A percentile compares a stretch with the other conserved stretches of the same genome.
Conservation (phyloP, 2,888 invertebrate species). For the Rhorus exstirpatorius region DNA sequence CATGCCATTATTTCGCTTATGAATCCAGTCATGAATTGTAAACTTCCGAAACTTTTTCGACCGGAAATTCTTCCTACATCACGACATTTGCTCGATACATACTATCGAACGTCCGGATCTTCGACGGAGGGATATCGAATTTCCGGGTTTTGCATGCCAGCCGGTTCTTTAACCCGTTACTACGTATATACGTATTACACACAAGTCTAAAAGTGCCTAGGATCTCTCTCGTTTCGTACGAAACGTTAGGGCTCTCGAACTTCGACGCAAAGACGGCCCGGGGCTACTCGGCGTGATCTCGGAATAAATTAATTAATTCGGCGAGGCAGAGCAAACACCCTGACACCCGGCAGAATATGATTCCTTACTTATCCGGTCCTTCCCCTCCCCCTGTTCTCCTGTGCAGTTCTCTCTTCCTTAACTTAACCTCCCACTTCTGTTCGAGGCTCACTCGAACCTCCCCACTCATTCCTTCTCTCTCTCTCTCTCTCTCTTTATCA, state of each 20-base stretch:
- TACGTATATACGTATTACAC: constrained; percentile 13
- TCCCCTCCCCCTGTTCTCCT: constrained; percentile 65
- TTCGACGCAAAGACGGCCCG: constrained; percentile 69
- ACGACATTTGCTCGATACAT: neutral
- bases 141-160: constrained; percentile 18
- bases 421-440: constrained; percentile 48
- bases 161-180: constrained; percentile 17
- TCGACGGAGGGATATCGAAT: constrained; percentile 1
- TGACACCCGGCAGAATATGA: constrained; percentile 84
- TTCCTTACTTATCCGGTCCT: constrained; percentile 82
- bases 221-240: constrained; percentile 48
- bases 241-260: constrained; percentile 60
- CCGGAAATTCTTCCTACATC: neutral
- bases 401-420: constrained; percentile 58
- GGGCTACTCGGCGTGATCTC: constrained; percentile 79
- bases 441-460: constrained; percentile 50
- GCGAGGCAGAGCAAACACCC: constrained; percentile 82
- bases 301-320: constrained; percentile 84
- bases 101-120: constrained; percentile 2
- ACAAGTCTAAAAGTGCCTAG: constrained; percentile 36
- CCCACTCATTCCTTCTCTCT: constrained; percentile 39
- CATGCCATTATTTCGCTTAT: no score
- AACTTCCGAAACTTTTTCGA: no score
- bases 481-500: constrained; percentile 47
- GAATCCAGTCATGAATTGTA: no score